These are phyloP conservation scores for Porites rus DNA, from an alignment of 92 coral and sea anemone species.

Conservation along the genomic window DNA sequence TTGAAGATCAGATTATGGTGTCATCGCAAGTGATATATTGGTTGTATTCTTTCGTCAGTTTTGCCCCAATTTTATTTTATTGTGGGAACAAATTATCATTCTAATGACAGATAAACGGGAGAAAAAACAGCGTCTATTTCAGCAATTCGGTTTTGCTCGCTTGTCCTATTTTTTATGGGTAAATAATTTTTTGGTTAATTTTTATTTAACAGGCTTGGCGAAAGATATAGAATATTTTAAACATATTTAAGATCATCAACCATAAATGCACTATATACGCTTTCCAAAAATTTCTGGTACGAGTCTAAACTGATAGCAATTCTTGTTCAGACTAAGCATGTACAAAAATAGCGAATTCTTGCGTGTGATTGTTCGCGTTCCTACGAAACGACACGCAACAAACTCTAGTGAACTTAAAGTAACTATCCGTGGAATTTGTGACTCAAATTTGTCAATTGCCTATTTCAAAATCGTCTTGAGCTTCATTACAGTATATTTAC, in stretches of 20 bases:
- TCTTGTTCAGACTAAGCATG: slow-evolving; percentile 15
- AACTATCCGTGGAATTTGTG: not conserved
- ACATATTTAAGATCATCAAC: not conserved
- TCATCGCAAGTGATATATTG: slow-evolving; percentile 26
- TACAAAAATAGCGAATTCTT: slow-evolving; percentile 36
- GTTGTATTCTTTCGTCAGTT: slow-evolving; percentile 33
- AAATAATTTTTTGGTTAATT: not conserved
- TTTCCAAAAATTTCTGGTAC: slow-evolving; percentile 16
- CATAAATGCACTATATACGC: slow-evolving; percentile 32
- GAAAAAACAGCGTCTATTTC: not conserved
- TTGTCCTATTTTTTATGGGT: not conserved
- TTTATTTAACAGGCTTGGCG: not conserved
- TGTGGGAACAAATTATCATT: slow-evolving; percentile 5
- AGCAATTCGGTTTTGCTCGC: not conserved
- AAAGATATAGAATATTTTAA: not conserved
- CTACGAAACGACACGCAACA: slow-evolving; percentile 36
- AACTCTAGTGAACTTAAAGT: not conserved
- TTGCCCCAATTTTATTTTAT: slow-evolving; percentile 23
- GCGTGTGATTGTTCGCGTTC: slow-evolving; percentile 22
- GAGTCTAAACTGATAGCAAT: slow-evolving; percentile 40
- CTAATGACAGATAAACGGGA: slow-evolving; percentile 6
- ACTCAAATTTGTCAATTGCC: not conserved
- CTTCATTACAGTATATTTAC: not conserved
- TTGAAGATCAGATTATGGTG: slow-evolving; percentile 31
- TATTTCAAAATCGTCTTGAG: not conserved